phyloP scores from a whole-genome alignment of 2,888 invertebrate genomes.

The Alsophila aescularia region DNA sequence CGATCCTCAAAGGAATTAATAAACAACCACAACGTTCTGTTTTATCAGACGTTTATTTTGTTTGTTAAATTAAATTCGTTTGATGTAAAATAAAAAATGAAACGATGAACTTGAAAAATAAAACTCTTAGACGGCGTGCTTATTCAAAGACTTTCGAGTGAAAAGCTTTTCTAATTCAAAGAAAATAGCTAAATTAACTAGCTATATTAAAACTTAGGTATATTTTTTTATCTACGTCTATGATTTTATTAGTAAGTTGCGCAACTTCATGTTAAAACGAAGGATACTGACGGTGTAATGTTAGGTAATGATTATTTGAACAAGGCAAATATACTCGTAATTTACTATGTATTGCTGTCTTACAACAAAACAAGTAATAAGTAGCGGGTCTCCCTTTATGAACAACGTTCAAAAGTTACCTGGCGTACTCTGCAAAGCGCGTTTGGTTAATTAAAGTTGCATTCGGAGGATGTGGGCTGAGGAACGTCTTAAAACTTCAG shows the following conservation, averaged over 20 bases:
- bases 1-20: constrained; percentile 11
- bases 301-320: too few relatives aligned
- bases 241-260: too few relatives aligned
- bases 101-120: constrained; percentile 10
- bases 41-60: constrained; percentile 5
- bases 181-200: too few relatives aligned
- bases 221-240: too few relatives aligned
- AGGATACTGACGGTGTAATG: too few relatives aligned
- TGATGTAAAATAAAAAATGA: constrained; percentile 13
- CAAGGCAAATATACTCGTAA: too few relatives aligned
- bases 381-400: neutral
- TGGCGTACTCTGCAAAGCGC: neutral
- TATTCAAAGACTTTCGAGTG: neutral
- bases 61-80: constrained; percentile 11
- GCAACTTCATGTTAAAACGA: too few relatives aligned
- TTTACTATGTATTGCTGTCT: too few relatives aligned
- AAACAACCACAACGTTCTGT: constrained; percentile 11
- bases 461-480: neutral
- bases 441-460: constrained; percentile 9
- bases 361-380: too few relatives aligned
- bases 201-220: too few relatives aligned
- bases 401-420: neutral
- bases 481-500: constrained; percentile 1
- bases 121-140: neutral
- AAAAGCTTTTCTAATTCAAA: too few relatives aligned